phyloP scores from a whole-genome alignment of 2,888 invertebrate species.

The Eretmocerus hayati region DNA sequence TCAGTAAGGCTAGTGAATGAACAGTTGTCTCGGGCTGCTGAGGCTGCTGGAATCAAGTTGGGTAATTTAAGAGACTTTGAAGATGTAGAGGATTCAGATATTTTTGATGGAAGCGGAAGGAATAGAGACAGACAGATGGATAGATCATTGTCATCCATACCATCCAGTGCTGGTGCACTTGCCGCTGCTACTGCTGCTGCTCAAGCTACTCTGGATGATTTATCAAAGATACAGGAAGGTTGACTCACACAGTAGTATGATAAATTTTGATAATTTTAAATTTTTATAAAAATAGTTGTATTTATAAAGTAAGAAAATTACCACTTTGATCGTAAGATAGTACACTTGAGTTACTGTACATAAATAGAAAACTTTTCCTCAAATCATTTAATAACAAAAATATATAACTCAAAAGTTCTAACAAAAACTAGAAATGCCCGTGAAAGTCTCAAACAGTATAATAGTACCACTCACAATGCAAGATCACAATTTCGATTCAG shows the following conservation, averaged over 20 bases:
- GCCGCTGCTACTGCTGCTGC: conserved; percentile 6
- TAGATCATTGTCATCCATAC: not conserved
- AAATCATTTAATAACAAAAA: conserved; percentile 4
- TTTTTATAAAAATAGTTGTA: not conserved
- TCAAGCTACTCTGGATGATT: too few relatives aligned
- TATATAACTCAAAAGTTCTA: not conserved
- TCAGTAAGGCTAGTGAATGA: conserved; percentile 13
- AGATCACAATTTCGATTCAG: conserved; percentile 82
- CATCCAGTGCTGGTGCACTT: not conserved
- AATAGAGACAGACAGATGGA: not conserved
- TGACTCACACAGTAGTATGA: not conserved
- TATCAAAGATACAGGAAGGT: not conserved
- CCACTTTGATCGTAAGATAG: too few relatives aligned
- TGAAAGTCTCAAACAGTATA: conserved; percentile 2
- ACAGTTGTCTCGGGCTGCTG: conserved; percentile 11
- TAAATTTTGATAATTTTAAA: too few relatives aligned
- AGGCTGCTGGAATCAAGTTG: conserved; percentile 16
- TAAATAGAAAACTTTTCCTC: not conserved
- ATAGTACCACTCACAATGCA: too few relatives aligned
- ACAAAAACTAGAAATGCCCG: too few relatives aligned
- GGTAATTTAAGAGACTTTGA: not conserved
- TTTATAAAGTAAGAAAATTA: too few relatives aligned
- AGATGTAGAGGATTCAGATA: not conserved
- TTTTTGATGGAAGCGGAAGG: not conserved
- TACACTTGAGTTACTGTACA: not conserved